Conservation (phyloP, 2,888 invertebrate genomes). For the Rutpela maculata region DNA sequence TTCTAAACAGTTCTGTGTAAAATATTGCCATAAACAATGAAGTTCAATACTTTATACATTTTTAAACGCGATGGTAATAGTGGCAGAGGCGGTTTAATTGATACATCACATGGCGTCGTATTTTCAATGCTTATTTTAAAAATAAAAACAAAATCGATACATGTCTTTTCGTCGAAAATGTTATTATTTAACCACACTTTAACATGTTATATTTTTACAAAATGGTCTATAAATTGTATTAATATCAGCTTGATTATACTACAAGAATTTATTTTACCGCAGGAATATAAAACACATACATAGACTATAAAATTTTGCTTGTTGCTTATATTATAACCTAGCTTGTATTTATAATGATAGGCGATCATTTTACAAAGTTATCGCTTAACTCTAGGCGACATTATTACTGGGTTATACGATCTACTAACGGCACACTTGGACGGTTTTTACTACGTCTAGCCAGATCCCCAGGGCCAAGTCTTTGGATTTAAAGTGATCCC, state of each 20-base stretch:
- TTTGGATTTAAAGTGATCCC: slow-evolving; percentile 65
- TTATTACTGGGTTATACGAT: slow-evolving; percentile 65
- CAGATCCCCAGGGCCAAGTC: slow-evolving; percentile 57
- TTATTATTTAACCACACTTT: no score
- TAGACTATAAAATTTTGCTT: slow-evolving; percentile 36
- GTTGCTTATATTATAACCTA: slow-evolving; percentile 42
- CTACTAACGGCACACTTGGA: slow-evolving; percentile 62
- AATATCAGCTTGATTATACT: not conserved
- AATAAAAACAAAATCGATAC: no score
- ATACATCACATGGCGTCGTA: no score
- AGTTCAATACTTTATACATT: no score
- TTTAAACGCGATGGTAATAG: no score
- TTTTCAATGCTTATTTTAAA: no score
- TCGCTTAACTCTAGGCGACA: slow-evolving; percentile 59
- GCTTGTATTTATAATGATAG: slow-evolving; percentile 57
- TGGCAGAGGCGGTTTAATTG: no score
- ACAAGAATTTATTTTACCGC: slow-evolving; percentile 11
- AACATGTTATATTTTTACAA: no score
- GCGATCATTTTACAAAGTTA: slow-evolving; percentile 64
- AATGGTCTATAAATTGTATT: no score
- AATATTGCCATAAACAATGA: no score
- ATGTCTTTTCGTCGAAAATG: no score
- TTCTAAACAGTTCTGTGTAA: no score
- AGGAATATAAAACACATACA: slow-evolving; percentile 15
- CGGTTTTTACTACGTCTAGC: slow-evolving; percentile 64